These are phyloP conservation scores for Felis chaus DNA, from an alignment of 2,113 vertebrate genomes.

Conservation along the genomic window DNA sequence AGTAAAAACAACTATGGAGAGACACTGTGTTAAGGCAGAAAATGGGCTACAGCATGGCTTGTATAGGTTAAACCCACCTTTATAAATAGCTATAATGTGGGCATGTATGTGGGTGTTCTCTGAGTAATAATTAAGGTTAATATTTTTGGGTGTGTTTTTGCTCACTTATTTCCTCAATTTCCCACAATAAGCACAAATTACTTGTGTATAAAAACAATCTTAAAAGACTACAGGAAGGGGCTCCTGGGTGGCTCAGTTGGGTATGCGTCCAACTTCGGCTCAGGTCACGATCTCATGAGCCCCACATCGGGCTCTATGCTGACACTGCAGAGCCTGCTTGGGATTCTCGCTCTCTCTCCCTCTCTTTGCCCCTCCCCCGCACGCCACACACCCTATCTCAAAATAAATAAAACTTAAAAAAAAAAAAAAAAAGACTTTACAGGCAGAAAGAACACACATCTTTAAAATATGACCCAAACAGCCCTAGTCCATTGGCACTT, in stretches of 20 bases:
- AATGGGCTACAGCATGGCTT: not conserved
- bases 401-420: too few relatives aligned
- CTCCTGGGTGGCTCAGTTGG: too few relatives aligned
- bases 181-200: constrained; percentile 15
- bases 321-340: too few relatives aligned
- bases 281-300: too few relatives aligned
- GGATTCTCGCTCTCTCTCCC: too few relatives aligned
- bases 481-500: not conserved
- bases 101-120: not conserved
- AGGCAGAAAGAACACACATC: constrained; percentile 8
- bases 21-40: not conserved
- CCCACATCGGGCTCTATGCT: too few relatives aligned
- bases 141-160: not conserved
- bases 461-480: constrained; percentile 11
- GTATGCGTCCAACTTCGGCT: too few relatives aligned
- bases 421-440: not conserved
- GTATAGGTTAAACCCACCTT: not conserved
- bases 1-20: not conserved
- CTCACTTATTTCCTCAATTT: constrained; percentile 32
- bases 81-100: not conserved
- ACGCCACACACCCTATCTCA: too few relatives aligned
- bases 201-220: not conserved
- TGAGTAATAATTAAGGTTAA: not conserved
- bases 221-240: not conserved
- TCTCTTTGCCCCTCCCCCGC: too few relatives aligned